Conservation (phyloP, 1,140 invertebrate species). For the Drosophila sucinea region DNA sequence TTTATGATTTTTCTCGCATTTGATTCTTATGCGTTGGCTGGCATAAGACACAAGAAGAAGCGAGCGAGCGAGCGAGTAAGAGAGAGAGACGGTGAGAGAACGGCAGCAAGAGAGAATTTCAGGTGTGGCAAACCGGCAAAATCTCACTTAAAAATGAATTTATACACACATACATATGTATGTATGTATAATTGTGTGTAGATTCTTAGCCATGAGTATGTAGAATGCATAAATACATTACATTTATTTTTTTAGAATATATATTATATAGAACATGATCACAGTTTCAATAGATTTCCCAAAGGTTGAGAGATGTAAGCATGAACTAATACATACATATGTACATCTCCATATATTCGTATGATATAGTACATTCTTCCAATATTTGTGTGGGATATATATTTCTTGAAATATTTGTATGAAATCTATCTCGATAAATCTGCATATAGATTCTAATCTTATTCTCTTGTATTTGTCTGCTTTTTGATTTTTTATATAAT, state of each 20-base stretch:
- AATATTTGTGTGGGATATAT: too few relatives aligned
- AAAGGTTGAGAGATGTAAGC: too few relatives aligned
- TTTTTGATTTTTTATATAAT: too few relatives aligned
- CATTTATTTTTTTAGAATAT: background rate
- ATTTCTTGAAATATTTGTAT: too few relatives aligned
- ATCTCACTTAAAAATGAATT: conserved; percentile 18
- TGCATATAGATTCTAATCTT: too few relatives aligned
- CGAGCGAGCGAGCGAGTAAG: background rate
- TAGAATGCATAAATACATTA: background rate
- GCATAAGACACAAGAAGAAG: conserved; percentile 10
- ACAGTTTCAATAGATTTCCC: background rate
- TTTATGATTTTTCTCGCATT: conserved; percentile 14
- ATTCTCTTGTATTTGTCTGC: too few relatives aligned
- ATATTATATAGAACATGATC: conserved; percentile 2
- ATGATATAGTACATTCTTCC: too few relatives aligned
- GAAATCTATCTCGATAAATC: too few relatives aligned
- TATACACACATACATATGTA: background rate
- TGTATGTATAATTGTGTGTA: background rate
- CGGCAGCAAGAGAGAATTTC: conserved; percentile 1
- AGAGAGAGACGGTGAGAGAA: background rate
- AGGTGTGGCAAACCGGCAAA: conserved; percentile 22
- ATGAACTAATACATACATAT: too few relatives aligned
- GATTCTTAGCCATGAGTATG: background rate
- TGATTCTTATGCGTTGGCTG: conserved; percentile 12
- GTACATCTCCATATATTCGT: too few relatives aligned